Base-by-base conservation (phyloP, 2,113 vertebrate species). In the Mesocricetus auratus region DNA sequence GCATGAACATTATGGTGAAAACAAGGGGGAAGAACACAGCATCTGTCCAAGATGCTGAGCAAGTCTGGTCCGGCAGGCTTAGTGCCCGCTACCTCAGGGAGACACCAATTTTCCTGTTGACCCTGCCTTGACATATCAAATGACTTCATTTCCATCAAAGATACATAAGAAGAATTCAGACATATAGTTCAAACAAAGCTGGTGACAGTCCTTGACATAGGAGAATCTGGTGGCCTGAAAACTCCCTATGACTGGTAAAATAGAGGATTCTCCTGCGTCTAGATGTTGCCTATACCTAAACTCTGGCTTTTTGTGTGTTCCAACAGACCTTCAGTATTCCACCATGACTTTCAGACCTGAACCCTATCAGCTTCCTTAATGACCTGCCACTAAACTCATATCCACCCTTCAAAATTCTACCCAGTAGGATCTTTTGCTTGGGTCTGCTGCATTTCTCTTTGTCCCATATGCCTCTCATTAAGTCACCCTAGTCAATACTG, bases 401-500 rank as follows among this genome's bases (percentile, higher is more conserved):
- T 29, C 16, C 86, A 64, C 64, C 53, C 58, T 56, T 73, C 74
- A 94, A 90, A 93, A 58, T 45, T 86, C 68, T 69, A 62, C 45
- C 45, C 42, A 24, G 3, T 0, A 3, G 22, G 12, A 22, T 39
- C 17, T 78, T 78, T 64, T 62, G 47, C 74, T 60, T 42, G 74
- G 12, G 16, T 1, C 36, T 24, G 62, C 42, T 39, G 29, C 31
- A 62, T n/a, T 68, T 97, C 94, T 94, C 47, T 86, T 68, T 73
- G 10, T 47, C 71, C 26, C 77, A 6, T 13, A 3, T 33, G 4
- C 26, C 7, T 83, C n/a, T 85, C 60, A 74, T 22, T n/a, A 45
- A 47, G 16, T 5, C 0, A 31, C 58, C 39, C 19, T 6, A 1
- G 50, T 53, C 73, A 73, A 68, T 56, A 56, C 0, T 3, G 0